Evolutionary conservation across 2,113 vertebrate species (phyloP).

Genomic region (Neopipo cinnamomea): DNA sequence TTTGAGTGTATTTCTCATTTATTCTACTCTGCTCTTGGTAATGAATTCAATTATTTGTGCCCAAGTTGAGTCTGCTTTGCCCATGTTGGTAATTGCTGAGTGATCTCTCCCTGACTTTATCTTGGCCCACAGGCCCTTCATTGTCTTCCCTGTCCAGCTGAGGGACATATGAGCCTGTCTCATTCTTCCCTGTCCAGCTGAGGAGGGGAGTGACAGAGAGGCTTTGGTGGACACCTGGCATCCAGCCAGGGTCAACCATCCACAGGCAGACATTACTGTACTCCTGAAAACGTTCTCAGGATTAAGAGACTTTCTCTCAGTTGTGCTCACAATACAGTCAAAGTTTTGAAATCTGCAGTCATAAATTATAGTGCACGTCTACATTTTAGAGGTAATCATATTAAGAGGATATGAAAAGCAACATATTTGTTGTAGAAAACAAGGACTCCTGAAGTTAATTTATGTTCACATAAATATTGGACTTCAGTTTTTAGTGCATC

Average conservation of each 20-base stretch:
- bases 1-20: neutral
- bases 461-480: neutral
- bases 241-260: neutral
- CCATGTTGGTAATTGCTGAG: neutral
- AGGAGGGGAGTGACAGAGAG: neutral
- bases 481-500: neutral
- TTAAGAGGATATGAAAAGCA: neutral
- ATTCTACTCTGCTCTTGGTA: neutral
- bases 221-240: neutral
- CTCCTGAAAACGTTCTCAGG: neutral
- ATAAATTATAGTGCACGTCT: neutral
- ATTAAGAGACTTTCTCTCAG: neutral
- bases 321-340: neutral
- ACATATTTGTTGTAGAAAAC: neutral
- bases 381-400: neutral
- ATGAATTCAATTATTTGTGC: neutral
- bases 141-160: neutral
- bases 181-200: neutral
- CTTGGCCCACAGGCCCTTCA: neutral
- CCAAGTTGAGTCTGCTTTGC: neutral
- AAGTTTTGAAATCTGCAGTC: neutral
- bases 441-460: neutral
- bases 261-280: neutral
- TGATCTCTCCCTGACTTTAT: neutral
- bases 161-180: too few relatives aligned